A percentile compares a stretch with the other conserved stretches of the same genome.
Evolutionary conservation across 2,113 vertebrate genomes (phyloP).

Genomic region (Oreochromis spilurus): DNA sequence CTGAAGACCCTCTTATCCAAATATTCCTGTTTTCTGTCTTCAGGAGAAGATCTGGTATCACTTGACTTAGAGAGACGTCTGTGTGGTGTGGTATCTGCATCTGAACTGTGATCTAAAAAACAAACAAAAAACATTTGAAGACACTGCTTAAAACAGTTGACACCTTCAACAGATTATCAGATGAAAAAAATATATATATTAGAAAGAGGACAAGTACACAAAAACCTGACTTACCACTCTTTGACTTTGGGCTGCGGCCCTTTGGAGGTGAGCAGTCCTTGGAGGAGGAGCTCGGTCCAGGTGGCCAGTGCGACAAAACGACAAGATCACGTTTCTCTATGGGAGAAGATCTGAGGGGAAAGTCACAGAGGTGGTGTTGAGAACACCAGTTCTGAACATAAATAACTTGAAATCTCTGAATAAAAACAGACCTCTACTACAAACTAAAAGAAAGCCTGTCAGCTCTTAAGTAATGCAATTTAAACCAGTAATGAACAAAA

Average conservation of each 20-base stretch:
- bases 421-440: not conserved
- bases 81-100: conserved; percentile 9
- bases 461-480: conserved; percentile 4
- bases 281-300: conserved; percentile 55
- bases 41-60: conserved; percentile 31
- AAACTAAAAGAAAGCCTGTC: not conserved
- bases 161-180: not conserved
- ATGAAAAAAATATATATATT: not conserved
- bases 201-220: not conserved
- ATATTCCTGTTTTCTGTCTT: conserved; percentile 43
- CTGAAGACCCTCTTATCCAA: conserved; percentile 36
- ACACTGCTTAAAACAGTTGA: not conserved
- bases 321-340: conserved; percentile 74
- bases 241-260: conserved; percentile 43
- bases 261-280: conserved; percentile 48
- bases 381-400: not conserved
- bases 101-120: conserved; percentile 28
- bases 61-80: conserved; percentile 41
- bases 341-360: conserved; percentile 67
- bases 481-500: conserved; percentile 32
- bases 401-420: not conserved
- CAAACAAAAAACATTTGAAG: not conserved
- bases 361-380: not conserved
- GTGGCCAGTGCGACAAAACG: conserved; percentile 74
- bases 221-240: conserved; percentile 5